Conservation (phyloP, 2,113 vertebrate species). For the Pygoscelis adeliae region DNA sequence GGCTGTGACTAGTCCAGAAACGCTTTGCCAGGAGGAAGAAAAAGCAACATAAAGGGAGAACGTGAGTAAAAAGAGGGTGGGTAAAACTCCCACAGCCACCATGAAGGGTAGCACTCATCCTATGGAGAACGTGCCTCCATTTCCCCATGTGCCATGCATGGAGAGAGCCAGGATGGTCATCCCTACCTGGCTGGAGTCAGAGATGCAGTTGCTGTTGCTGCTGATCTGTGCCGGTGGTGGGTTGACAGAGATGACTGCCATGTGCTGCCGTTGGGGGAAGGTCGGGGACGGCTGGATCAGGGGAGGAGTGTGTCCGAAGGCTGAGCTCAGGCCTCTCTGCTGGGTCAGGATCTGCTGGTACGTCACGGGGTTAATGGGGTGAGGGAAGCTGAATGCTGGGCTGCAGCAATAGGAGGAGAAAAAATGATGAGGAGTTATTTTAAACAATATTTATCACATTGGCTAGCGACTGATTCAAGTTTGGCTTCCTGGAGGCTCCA, state of each 20-base stretch:
- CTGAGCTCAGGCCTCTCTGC: constrained; percentile 87
- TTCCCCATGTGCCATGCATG: rapidly evolving
- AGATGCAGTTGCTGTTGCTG: constrained; percentile 72
- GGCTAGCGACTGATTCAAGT: neutral
- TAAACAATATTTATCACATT: neutral
- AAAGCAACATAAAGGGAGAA: neutral
- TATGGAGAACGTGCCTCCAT: rapidly evolving
- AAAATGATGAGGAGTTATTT: neutral
- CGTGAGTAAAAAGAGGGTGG: neutral
- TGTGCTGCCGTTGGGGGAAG: constrained; percentile 84
- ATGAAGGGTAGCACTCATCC: neutral
- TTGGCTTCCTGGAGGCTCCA: neutral
- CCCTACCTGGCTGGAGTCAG: constrained; percentile 86
- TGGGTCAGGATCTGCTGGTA: constrained; percentile 96
- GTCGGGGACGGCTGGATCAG: constrained; percentile 88
- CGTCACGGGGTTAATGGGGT: constrained; percentile 91
- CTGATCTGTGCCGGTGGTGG: constrained; percentile 74
- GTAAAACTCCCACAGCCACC: neutral
- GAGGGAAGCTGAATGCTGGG: constrained; percentile 93
- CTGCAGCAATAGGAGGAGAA: constrained; percentile 68
- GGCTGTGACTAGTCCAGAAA: neutral
- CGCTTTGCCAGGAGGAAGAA: neutral
- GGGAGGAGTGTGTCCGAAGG: constrained; percentile 92
- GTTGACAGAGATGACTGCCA: constrained; percentile 78
- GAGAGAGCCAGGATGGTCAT: neutral